Conservation (phyloP, 2,888 invertebrate genomes). For the Seira musarum region DNA sequence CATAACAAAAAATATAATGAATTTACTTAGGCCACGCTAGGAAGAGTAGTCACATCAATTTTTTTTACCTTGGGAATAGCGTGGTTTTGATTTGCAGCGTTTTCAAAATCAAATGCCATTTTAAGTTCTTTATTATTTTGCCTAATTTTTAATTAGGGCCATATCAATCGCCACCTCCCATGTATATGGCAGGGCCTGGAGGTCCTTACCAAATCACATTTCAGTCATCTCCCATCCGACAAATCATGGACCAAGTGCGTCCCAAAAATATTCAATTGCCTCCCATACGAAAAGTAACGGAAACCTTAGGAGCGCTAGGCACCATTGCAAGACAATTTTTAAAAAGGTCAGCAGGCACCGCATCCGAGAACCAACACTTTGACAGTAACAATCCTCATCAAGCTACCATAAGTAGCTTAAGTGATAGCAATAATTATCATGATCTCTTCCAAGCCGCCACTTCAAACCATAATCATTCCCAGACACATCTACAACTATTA, state of each 20-base stretch:
- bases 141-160: neutral
- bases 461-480: neutral
- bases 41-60: no score
- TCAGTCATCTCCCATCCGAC: slow-evolving; percentile 40
- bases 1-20: slow-evolving; percentile 75
- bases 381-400: neutral
- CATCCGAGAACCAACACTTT: slow-evolving; percentile 8
- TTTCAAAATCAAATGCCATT: neutral
- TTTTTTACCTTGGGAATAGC: no score
- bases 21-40: slow-evolving; percentile 1
- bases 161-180: slow-evolving; percentile 41
- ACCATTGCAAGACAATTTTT: slow-evolving; percentile 89
- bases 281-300: slow-evolving; percentile 71
- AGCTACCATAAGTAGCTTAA: no score
- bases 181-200: slow-evolving; percentile 48
- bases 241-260: slow-evolving; percentile 49
- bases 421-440: slow-evolving; percentile 32
- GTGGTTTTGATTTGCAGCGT: neutral
- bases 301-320: slow-evolving; percentile 84
- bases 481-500: neutral
- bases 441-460: slow-evolving; percentile 49
- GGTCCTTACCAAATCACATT: slow-evolving; percentile 51
- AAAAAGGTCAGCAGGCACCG: slow-evolving; percentile 79
- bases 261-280: slow-evolving; percentile 64
- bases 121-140: neutral